These are phyloP conservation scores for Fulmarus glacialis DNA, from an alignment of 2,113 vertebrate species.

Conservation along the genomic window DNA sequence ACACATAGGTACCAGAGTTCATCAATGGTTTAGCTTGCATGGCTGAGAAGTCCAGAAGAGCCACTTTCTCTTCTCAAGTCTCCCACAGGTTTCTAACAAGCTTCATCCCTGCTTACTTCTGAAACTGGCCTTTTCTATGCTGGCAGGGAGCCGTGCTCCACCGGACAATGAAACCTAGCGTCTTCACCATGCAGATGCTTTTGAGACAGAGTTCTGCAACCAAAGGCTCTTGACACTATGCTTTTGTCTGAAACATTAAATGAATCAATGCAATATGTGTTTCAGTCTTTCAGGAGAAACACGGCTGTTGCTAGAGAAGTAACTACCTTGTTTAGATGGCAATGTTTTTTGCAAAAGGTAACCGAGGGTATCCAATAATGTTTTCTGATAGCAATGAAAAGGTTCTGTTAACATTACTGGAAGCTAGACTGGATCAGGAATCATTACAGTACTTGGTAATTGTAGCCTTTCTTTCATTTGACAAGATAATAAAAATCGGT, in stretches of 20 bases:
- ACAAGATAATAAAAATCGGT: not conserved
- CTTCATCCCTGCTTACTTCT: not conserved
- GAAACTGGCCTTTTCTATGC: not conserved
- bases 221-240: not conserved
- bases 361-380: not conserved
- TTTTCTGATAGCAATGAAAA: not conserved
- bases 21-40: not conserved
- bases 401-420: not conserved
- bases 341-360: not conserved
- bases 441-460: not conserved
- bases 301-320: not conserved
- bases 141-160: accelerated
- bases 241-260: not conserved
- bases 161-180: not conserved
- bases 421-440: not conserved
- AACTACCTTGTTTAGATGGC: not conserved
- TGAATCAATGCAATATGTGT: accelerated
- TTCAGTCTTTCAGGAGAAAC: not conserved
- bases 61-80: not conserved
- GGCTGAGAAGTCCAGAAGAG: not conserved
- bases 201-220: not conserved
- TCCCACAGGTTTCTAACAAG: not conserved
- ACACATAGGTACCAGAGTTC: accelerated
- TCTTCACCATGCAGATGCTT: not conserved
- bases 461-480: not conserved